Evolutionary conservation across 2,113 vertebrate species (phyloP), one percentile per base, ranked within the genome.

Genomic region (Campylomormyrus numenius): DNA sequence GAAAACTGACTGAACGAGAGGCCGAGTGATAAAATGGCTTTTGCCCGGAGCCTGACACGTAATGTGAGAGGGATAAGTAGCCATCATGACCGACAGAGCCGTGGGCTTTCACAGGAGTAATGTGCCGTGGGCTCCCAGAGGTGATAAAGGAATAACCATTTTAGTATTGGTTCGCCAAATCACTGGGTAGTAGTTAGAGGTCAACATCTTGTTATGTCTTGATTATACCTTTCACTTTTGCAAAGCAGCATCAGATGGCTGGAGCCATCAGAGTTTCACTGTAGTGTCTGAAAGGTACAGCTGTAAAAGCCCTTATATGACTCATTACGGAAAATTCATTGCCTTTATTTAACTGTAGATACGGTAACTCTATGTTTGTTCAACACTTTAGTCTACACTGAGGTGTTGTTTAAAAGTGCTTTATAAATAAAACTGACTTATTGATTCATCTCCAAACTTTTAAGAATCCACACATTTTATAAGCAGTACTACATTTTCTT

Each of bases 31-130:
- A 6, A 27, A 87, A 35, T 46, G 46, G 85, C 85, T 52, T 87
- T 87, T 87, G 46, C 85, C 85, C 27, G 13, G 85, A 53, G 46
- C 52, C 46, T 87, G 46, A 52, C 48, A 56, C 15, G 49, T 53
- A 87, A 87, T 87, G 85, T 53, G 85, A 53, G 85, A 53, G 50
- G 85, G 48, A 87, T 50, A 31, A 53, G 85, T 52, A 53, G 50
- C 49, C 15, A 35, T 52, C 48, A 53, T 19, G n/a, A 48, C 50
- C 48, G 56, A 8, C 3, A 9, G 50, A 19, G 27, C 27, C 7
- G 27, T 2, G 4, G 50, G 85, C 85, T 87, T 87, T 52, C 85
- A 35, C 21, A 39, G 50, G 49, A 53, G 49, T 52, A 87, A 87
- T 35, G 50, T 87, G 31, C 49, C 31, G 3, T 87, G 85, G 85